Conservation (phyloP, 2,113 vertebrate species). For the Meriones unguiculatus region DNA sequence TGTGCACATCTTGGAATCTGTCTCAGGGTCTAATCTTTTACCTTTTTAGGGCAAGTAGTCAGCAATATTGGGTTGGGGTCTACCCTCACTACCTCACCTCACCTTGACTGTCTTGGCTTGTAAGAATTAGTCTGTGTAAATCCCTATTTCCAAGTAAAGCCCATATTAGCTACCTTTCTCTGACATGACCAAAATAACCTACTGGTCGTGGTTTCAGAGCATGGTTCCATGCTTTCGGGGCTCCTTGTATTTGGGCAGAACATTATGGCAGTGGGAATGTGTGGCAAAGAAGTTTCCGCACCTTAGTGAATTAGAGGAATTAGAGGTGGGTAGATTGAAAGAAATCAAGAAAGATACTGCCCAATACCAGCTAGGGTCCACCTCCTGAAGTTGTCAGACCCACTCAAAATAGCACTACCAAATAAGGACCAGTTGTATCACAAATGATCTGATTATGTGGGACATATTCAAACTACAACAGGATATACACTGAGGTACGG, state of each 20-base stretch:
- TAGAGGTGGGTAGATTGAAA: not conserved
- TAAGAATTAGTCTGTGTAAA: not conserved
- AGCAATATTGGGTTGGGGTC: not conserved
- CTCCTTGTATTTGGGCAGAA: not conserved
- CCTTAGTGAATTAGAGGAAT: not conserved
- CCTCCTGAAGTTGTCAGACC: not conserved
- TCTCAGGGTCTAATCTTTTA: not conserved
- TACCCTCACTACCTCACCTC: not conserved
- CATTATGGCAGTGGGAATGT: not conserved
- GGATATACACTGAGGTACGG: not conserved
- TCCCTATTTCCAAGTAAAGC: conserved; percentile 2
- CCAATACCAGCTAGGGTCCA: not conserved
- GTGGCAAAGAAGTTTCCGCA: not conserved
- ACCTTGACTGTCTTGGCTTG: not conserved
- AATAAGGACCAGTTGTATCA: not conserved
- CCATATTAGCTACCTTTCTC: not conserved
- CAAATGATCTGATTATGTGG: not conserved
- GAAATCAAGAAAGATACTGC: not conserved
- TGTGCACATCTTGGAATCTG: not conserved
- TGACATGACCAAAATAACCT: not conserved
- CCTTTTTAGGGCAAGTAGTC: not conserved
- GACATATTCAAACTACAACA: not conserved
- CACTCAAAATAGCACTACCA: not conserved
- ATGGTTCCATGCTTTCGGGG: not conserved
- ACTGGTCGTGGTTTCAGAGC: not conserved